Base-by-base conservation (phyloP, 2,797 vertebrate species). In the Coregonus sp. region DNA sequence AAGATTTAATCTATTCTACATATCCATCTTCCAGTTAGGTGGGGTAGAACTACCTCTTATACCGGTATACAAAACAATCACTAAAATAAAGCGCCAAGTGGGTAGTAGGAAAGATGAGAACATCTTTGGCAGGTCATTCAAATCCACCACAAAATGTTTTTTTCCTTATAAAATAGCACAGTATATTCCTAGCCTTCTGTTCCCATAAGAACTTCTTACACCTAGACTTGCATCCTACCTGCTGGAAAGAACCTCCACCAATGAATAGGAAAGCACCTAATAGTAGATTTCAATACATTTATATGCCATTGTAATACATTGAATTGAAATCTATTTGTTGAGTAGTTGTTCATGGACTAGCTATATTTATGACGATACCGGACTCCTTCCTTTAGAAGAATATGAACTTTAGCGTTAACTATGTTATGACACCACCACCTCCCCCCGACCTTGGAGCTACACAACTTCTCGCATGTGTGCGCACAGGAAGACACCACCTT, bases 41-140 rank as follows among this genome's bases (percentile, higher is more conserved):
- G 40, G 40, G 40, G 40, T 47, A 47, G 9, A 47, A 47, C 40
- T 47, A 47, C 40, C 40, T 40, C 37, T 47, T 47, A 11, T 47
- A 47, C 40, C 2, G 40, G 40, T 47, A 47, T 47, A 47, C 40
- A 47, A 47, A 47, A 47, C 37, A 9, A 40, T 40, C 37, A 40
- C 37, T 40, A 40, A 40, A 40, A 40, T 9, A 47, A 47, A 47
- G 40, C 9, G 40, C 40, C 40, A 47, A 47, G 40, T 11, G 9
- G 9, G 9, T 35, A 4, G 35, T 47, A 47, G 40, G 40, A 11
- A 47, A 47, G 40, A 47, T 47, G 9, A 47, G 40, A 47, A 81
- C 70, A 69, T 78, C 80, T 87, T 85, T 85, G 84, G 75, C 71
- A 75, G 75, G 77, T 81, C 74, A 25, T 65, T 47, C 9, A 65